A percentile compares a stretch with the other conserved stretches of the same genome.
Evolutionary conservation across 1,140 invertebrate species (phyloP).

Genomic region (Megalonaias nervosa): DNA sequence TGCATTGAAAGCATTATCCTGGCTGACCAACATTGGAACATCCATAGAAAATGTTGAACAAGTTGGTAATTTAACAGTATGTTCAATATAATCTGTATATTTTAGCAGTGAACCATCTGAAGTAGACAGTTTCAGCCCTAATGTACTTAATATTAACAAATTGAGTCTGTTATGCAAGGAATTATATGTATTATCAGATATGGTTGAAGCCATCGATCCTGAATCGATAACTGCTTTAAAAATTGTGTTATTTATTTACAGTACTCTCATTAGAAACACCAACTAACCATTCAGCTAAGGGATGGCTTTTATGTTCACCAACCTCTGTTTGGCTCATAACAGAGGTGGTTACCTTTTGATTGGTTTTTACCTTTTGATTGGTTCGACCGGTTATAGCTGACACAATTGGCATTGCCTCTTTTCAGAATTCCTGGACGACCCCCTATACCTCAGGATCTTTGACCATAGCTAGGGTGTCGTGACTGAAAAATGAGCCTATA

Average conservation of each 20-base stretch:
- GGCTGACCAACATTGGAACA: not conserved
- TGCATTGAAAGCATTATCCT: not conserved
- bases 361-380: too few species aligned
- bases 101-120: slow-evolving; percentile 3
- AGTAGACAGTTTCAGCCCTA: slow-evolving; percentile 3
- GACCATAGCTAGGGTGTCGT: too few species aligned
- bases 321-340: too few species aligned
- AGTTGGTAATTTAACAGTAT: not conserved
- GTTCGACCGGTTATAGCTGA: too few species aligned
- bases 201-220: slow-evolving; percentile 14
- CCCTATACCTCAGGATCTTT: too few species aligned
- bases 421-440: too few species aligned
- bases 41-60: not conserved
- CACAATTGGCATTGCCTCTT: too few species aligned
- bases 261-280: too few species aligned
- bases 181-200: not conserved
- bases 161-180: not conserved
- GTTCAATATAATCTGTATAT: slow-evolving; percentile 3
- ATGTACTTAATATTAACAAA: not conserved
- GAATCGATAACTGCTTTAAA: slow-evolving; percentile 7
- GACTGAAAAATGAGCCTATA: too few species aligned
- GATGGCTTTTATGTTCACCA: too few species aligned
- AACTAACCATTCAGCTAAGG: too few species aligned
- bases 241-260: not conserved
- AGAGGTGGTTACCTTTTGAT: too few species aligned